These are phyloP conservation scores for Petrocephalus sullivani DNA, from an alignment of 2,797 vertebrate species.

Conservation along the genomic window DNA sequence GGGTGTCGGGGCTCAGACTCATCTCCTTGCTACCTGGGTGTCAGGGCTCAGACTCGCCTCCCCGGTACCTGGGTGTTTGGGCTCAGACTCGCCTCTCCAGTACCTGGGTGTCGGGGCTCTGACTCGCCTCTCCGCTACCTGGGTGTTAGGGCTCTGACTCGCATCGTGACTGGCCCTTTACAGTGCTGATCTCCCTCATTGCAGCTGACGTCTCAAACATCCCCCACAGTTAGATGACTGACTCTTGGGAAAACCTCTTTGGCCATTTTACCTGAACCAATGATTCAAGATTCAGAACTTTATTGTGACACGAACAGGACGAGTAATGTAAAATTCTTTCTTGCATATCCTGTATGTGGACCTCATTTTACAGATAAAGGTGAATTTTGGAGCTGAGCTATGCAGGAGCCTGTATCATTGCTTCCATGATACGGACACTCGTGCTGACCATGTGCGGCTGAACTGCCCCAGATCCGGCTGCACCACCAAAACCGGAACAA, in stretches of 20 bases:
- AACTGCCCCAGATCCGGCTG: background rate
- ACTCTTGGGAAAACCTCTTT: background rate
- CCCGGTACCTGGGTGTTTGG: no score
- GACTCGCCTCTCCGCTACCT: background rate
- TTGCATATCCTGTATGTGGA: background rate
- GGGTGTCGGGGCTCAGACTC: no score
- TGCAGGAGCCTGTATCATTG: background rate
- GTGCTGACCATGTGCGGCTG: background rate
- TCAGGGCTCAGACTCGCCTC: no score
- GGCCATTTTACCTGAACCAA: background rate
- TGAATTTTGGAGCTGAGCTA: background rate
- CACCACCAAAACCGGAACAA: constrained; percentile 50
- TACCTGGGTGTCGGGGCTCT: no score
- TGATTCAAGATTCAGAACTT: background rate
- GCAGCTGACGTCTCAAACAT: background rate
- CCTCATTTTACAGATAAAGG: background rate
- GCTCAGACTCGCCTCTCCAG: background rate
- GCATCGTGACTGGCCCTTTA: no score
- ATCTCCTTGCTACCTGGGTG: background rate
- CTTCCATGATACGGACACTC: background rate
- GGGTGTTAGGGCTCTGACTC: no score
- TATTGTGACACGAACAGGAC: background rate
- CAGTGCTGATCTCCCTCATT: background rate
- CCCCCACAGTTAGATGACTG: background rate
- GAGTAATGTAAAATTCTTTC: background rate